A percentile compares a stretch with the other conserved stretches of the same genome.
Conservation (phyloP, 2,113 vertebrate species). For the Gasterosteus nipponicus region DNA sequence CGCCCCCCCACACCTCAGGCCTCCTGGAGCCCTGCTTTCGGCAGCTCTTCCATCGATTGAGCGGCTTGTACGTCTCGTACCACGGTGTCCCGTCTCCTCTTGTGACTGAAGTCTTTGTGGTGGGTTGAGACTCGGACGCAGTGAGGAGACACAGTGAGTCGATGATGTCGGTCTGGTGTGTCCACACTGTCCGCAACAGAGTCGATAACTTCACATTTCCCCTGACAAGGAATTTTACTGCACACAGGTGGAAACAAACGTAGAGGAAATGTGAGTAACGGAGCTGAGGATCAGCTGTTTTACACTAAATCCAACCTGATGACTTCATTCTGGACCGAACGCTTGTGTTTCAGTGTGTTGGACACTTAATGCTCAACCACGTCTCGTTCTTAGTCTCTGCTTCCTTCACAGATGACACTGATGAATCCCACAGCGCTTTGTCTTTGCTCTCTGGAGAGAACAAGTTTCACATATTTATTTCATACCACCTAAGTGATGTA, state of each 20-base stretch:
- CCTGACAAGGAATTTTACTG: neutral
- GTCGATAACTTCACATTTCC: neutral
- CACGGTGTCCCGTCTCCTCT: no score
- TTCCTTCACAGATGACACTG: neutral
- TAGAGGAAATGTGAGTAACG: neutral
- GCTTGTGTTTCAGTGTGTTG: neutral
- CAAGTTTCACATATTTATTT: neutral
- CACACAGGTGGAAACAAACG: neutral
- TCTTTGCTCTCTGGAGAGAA: neutral
- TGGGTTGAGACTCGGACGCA: no score
- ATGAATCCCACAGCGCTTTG: neutral
- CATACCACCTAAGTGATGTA: neutral
- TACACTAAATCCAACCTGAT: neutral
- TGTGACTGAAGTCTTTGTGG: no score
- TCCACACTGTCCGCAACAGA: neutral
- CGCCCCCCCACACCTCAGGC: no score
- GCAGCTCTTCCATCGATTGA: no score
- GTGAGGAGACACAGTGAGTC: no score
- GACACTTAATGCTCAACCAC: neutral
- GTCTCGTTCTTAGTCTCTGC: neutral
- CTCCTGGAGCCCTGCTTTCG: no score
- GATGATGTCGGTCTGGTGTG: no score
- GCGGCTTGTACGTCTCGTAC: no score
- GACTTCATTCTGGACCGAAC: neutral
- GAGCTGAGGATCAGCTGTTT: neutral